phyloP scores from a whole-genome alignment of 2,888 invertebrate genomes.

The Drosophila colorata region DNA sequence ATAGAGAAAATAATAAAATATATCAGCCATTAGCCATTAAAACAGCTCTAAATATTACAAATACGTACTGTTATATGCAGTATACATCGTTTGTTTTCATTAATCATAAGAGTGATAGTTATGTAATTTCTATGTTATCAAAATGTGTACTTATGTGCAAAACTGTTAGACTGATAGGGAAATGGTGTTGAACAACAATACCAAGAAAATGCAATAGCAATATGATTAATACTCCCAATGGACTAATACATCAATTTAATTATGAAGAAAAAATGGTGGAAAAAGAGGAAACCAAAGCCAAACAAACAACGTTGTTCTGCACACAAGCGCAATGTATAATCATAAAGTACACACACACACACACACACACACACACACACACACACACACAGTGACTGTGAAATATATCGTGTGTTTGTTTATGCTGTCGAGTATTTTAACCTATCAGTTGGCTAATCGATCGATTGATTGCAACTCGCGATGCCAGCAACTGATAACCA shows the following conservation, averaged over 20 bases:
- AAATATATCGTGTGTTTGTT: conserved; percentile 36
- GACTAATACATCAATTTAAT: conserved; percentile 72
- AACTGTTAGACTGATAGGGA: not conserved
- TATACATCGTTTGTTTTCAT: not conserved
- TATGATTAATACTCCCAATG: conserved; percentile 49
- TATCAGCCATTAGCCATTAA: no score
- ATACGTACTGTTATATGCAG: no score
- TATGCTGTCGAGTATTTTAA: conserved; percentile 58
- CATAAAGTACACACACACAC: conserved; percentile 36
- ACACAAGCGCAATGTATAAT: conserved; percentile 27
- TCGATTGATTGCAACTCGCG: conserved; percentile 68
- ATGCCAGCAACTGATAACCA: conserved; percentile 68
- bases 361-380: conserved; percentile 15
- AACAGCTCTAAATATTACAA: no score
- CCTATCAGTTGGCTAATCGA: conserved; percentile 72
- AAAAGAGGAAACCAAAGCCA: conserved; percentile 28
- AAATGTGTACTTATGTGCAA: not conserved
- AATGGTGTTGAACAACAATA: conserved; percentile 21
- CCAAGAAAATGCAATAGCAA: conserved; percentile 18
- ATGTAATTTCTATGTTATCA: conserved; percentile 4
- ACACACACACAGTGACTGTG: no score
- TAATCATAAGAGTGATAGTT: not conserved
- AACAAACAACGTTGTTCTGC: conserved; percentile 27
- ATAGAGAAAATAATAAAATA: no score
- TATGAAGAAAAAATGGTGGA: conserved; percentile 38